A percentile compares a stretch with the other conserved stretches of the same genome.
phyloP scores from a whole-genome alignment of 2,888 invertebrate genomes.

The Meghimatium bilineatum region DNA sequence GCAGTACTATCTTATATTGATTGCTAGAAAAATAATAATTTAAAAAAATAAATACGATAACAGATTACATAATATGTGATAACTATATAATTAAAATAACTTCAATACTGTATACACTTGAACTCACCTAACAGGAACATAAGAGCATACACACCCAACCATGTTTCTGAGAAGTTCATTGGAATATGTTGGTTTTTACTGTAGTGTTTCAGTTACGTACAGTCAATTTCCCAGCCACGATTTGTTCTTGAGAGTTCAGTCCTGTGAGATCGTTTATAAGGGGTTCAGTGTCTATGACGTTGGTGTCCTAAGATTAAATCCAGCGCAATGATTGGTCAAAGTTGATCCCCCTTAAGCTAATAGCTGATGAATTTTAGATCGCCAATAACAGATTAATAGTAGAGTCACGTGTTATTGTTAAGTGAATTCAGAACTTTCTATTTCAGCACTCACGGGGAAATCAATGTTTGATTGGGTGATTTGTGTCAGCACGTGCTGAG shows the following conservation, averaged over 20 bases:
- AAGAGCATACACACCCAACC: slow-evolving; percentile 1
- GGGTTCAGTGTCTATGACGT: background rate
- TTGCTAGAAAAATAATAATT: too few species aligned
- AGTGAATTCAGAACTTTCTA: background rate
- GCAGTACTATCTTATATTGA: too few species aligned
- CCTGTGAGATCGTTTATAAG: background rate
- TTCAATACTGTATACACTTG: background rate
- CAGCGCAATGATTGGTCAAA: background rate
- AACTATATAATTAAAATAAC: too few species aligned
- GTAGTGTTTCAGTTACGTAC: background rate
- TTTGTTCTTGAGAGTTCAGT: background rate
- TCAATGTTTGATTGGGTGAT: slow-evolving; percentile 5
- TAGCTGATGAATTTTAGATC: background rate
- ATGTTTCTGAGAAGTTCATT: slow-evolving; percentile 11
- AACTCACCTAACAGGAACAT: background rate
- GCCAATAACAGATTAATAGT: background rate
- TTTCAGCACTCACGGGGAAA: background rate
- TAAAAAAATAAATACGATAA: too few species aligned
- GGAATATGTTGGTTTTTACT: background rate
- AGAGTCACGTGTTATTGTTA: background rate
- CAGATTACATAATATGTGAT: too few species aligned
- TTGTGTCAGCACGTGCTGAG: background rate
- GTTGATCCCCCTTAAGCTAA: background rate
- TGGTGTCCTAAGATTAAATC: background rate
- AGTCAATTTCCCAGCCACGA: background rate